These are phyloP conservation scores for Emydura subglobosa DNA, from an alignment of 2,113 vertebrate genomes.

Conservation along the genomic window DNA sequence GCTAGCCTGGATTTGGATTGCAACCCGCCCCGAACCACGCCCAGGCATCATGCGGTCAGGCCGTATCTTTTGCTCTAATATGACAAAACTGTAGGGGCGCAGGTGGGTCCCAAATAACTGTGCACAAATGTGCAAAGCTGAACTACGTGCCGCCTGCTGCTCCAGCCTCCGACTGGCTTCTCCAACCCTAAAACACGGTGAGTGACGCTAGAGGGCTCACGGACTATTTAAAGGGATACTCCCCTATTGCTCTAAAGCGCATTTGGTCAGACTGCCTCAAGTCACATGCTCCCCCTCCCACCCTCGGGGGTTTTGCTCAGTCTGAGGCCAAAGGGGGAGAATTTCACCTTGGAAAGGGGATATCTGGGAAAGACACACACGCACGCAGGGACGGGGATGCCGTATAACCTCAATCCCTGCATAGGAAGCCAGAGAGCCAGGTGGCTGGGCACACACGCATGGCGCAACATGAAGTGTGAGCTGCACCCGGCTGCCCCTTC, in stretches of 20 bases:
- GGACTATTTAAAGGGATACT: not conserved
- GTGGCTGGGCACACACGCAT: not conserved
- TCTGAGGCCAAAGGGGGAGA: not conserved
- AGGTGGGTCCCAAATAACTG: not conserved
- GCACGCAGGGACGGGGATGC: not conserved
- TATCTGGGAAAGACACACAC: not conserved
- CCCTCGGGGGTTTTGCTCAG: no score
- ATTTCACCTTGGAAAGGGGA: not conserved
- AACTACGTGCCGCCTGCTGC: not conserved
- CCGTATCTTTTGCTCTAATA: not conserved
- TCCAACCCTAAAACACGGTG: fast-evolving
- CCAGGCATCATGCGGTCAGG: not conserved
- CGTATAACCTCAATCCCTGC: not conserved
- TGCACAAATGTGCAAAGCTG: not conserved
- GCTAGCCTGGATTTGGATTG: not conserved
- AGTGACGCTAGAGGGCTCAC: not conserved
- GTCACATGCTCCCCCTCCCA: not conserved
- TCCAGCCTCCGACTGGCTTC: not conserved
- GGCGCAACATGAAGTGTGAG: not conserved
- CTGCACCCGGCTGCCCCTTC: not conserved
- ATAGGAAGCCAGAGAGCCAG: not conserved
- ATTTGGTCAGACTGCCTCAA: not conserved
- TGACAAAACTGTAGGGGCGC: not conserved
- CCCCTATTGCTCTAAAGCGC: not conserved
- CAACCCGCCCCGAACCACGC: not conserved